Conservation (phyloP, 2,113 vertebrate species). For the Rana temporaria region DNA sequence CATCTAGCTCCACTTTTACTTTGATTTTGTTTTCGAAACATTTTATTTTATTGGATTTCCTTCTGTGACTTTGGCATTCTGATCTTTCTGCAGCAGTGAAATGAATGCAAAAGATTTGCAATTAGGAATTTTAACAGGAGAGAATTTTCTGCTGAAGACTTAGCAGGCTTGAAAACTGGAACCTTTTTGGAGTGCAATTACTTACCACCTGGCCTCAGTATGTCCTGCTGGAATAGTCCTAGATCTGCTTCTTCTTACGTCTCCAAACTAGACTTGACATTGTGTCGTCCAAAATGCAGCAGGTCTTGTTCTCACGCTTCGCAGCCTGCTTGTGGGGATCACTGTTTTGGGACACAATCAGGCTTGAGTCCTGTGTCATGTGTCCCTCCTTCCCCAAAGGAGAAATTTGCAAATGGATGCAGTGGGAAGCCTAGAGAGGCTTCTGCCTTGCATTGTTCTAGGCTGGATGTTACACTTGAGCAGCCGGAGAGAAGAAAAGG, state of each 20-base stretch:
- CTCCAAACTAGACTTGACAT: constrained; percentile 65
- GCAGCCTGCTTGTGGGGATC: constrained; percentile 50
- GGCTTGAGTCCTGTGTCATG: constrained; percentile 57
- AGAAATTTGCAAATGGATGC: constrained; percentile 53
- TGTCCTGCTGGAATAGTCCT: constrained; percentile 64
- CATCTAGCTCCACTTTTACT: constrained; percentile 57
- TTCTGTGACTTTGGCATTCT: constrained; percentile 11
- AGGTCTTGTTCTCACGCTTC: constrained; percentile 53
- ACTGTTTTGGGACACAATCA: constrained; percentile 58
- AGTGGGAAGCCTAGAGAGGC: constrained; percentile 49
- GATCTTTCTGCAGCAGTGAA: not conserved
- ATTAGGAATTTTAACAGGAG: not conserved
- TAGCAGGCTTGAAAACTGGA: constrained; percentile 46
- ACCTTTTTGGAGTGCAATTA: constrained; percentile 24
- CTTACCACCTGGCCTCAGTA: constrained; percentile 62
- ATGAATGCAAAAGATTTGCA: not conserved
- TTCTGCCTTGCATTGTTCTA: constrained; percentile 65
- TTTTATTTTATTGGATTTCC: constrained; percentile 32
- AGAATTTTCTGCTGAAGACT: not conserved
- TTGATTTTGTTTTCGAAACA: constrained; percentile 56
- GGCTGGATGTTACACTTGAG: constrained; percentile 65
- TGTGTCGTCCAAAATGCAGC: constrained; percentile 63
- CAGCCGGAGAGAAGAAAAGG: constrained; percentile 56
- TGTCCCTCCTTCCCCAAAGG: constrained; percentile 35
- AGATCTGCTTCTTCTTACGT: constrained; percentile 61